Evolutionary conservation across 2,113 vertebrate species (phyloP).

Genomic region (Orthonyx spaldingii): DNA sequence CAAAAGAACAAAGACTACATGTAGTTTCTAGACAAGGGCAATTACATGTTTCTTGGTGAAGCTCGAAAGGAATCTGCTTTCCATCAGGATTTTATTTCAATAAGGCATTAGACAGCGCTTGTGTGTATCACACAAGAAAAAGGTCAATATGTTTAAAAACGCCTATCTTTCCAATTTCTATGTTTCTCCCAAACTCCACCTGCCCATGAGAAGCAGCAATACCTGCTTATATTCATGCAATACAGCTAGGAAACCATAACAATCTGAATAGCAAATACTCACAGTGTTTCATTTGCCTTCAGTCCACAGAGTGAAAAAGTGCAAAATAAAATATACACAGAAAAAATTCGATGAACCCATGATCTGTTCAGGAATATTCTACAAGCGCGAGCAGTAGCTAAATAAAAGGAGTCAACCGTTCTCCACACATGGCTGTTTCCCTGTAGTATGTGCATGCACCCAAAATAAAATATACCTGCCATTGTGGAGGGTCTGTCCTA

Average conservation of each 20-base stretch:
- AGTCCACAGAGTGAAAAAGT: background rate
- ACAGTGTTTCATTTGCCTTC: slow-evolving; percentile 8
- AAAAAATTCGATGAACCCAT: background rate
- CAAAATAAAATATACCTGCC: background rate
- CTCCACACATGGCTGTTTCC: background rate
- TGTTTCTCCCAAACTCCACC: background rate
- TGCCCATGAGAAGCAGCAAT: background rate
- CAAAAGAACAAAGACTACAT: background rate
- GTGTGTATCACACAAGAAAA: background rate
- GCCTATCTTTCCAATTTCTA: background rate
- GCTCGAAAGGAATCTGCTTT: slow-evolving; percentile 27
- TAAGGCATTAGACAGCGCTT: background rate
- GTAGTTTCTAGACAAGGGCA: background rate
- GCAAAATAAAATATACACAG: background rate
- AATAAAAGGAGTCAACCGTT: background rate
- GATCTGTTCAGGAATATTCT: slow-evolving; percentile 6
- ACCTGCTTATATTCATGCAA: background rate
- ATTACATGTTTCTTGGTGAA: background rate
- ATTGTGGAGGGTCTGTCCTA: background rate
- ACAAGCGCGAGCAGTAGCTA: background rate
- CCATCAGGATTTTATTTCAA: background rate
- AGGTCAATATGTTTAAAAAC: background rate
- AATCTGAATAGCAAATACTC: slow-evolving; percentile 43
- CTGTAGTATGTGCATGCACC: background rate
- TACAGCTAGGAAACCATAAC: background rate